Evolutionary conservation across 2,113 vertebrate genomes (phyloP), one percentile per base, ranked within the genome.

Genomic region (Otocyon megalotis): DNA sequence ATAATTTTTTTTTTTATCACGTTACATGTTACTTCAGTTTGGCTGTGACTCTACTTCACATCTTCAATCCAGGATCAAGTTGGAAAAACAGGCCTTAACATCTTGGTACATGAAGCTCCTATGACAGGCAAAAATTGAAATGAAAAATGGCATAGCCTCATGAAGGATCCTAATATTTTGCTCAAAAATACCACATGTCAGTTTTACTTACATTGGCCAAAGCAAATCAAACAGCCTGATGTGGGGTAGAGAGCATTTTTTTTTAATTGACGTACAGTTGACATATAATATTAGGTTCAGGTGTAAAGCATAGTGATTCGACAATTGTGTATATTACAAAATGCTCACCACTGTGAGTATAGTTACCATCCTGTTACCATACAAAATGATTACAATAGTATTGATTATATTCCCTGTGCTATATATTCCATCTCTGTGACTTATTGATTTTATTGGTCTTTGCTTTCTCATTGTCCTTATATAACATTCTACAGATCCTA

Each of bases 61-160:
- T 77, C 76, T 84, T 97, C 48, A 90, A n/a, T 77, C 30, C 15
- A 62, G n/a, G 30, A 88, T 10, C n/a, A 91, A 56, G 28, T 22
- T 90, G 5, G 11, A 80, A 28, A 17, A 54, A 30, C 69, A 60
- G 17, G 24, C 9, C 15, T 77, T 84, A 48, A 26, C 22, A 43
- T 90, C 12, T 87, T 80, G 37, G 56, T 30, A 54, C 35, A 48
- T 60, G 89, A 90, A 74, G 9, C 63, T 91, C 43, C 56, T 5
- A n/a, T 74, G 24, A 37, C 35, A 93, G 37, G 88, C 48, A 13
- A 62, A 53, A 90, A 92, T 43, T 37, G 43, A 83, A 95, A 94
- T 79, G 15, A 76, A 58, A 84, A 94, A 79, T n/a, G 43, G 19
- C 28, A 95, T 56, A 92, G 43, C 6, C 17, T 96, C 72, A 32